Percentiles rank a stretch among this genome's conserved stretches.
phyloP scores from a whole-genome alignment of 2,113 vertebrate genomes.

The Phalacrocorax pelagicus region DNA sequence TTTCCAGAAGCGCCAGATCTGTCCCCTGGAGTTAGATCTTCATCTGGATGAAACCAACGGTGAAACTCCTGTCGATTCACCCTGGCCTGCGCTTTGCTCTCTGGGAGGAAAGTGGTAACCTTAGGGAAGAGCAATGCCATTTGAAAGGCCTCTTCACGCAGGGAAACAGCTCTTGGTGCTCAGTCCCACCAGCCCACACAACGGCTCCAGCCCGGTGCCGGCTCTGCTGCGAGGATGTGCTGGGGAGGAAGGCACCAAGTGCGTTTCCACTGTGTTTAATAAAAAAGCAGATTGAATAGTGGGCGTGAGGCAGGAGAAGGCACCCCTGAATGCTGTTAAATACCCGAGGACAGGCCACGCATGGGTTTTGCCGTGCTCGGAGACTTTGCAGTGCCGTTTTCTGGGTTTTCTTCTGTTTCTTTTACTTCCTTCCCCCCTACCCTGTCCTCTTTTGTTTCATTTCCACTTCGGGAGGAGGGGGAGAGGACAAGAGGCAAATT shows the following conservation, averaged over 20 bases:
- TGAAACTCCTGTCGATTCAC: not conserved
- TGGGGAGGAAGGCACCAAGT: not conserved
- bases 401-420: conserved; percentile 49
- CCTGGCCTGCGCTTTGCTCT: not conserved
- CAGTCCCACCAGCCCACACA: not conserved
- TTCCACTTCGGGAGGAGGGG: conserved; percentile 26
- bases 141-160: not conserved
- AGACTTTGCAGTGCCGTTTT: not conserved
- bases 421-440: not conserved
- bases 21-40: not conserved
- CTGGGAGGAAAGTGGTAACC: not conserved
- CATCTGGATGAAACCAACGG: not conserved
- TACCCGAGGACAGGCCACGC: not conserved
- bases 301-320: not conserved
- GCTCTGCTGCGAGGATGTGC: not conserved
- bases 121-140: accelerated
- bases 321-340: not conserved
- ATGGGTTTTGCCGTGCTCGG: accelerated
- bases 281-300: not conserved
- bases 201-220: not conserved
- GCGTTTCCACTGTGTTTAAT: accelerated
- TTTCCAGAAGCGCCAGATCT: not conserved
- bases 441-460: conserved; percentile 17
- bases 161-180: not conserved
- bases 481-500: not conserved